These are phyloP conservation scores for Criorhina ranunculi DNA, from an alignment of 2,888 invertebrate genomes.

Conservation along the genomic window DNA sequence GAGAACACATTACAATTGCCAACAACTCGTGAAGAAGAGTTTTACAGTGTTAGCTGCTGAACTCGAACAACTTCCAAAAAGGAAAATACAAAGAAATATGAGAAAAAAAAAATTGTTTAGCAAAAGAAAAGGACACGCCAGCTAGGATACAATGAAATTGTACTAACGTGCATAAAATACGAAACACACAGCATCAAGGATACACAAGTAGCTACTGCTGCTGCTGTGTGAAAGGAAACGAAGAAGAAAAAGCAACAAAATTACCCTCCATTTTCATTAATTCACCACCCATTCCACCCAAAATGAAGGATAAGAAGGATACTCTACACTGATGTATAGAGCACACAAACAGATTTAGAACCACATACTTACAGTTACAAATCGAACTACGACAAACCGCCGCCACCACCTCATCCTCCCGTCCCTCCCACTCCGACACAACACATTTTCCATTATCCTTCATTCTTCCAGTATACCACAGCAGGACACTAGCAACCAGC, in stretches of 20 bases:
- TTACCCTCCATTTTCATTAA: conserved; percentile 74
- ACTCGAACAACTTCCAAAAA: conserved; percentile 38
- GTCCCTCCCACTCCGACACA: conserved; percentile 29
- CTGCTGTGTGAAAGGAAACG: conserved; percentile 37
- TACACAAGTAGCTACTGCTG: conserved; percentile 51
- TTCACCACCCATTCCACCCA: conserved; percentile 24
- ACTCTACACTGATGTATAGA: conserved; percentile 11
- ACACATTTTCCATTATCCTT: conserved; percentile 74
- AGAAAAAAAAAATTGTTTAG: conserved; percentile 36
- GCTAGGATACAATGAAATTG: conserved; percentile 73
- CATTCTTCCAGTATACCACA: conserved; percentile 51
- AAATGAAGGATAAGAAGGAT: conserved; percentile 65
- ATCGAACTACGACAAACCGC: conserved; percentile 69
- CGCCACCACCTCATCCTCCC: conserved; percentile 2
- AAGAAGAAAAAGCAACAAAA: conserved; percentile 70
- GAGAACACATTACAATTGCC: conserved; percentile 68
- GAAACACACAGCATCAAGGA: conserved; percentile 66
- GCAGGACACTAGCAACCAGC: conserved; percentile 57
- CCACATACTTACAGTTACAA: conserved; percentile 76
- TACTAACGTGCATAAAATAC: conserved; percentile 75
- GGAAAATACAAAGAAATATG: conserved; percentile 55
- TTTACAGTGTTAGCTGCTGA: conserved; percentile 42
- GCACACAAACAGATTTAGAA: conserved; percentile 62
- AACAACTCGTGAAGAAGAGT: conserved; percentile 70
- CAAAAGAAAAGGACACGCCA: conserved; percentile 31